Percentiles rank a stretch among this genome's conserved stretches.
phyloP scores from a whole-genome alignment of 1,140 invertebrate genomes.

The Lepidotrigona ventralis region DNA sequence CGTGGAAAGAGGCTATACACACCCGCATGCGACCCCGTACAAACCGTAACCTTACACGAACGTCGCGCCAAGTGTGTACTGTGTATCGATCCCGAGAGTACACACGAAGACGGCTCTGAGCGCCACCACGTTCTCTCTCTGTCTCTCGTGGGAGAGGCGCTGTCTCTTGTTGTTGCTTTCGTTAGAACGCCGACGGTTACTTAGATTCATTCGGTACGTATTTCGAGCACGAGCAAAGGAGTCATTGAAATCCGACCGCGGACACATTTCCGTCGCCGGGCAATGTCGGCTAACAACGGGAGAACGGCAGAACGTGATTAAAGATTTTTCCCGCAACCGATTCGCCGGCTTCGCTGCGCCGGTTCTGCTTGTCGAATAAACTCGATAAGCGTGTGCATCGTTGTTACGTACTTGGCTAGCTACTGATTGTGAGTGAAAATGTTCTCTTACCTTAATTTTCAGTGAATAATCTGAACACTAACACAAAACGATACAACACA shows the following conservation, averaged over 20 bases:
- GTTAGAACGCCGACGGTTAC: constrained; percentile 29
- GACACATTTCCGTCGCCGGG: not conserved
- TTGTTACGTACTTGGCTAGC: not conserved
- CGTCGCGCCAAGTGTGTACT: constrained; percentile 65
- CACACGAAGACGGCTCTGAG: constrained; percentile 63
- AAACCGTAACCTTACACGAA: constrained; percentile 58
- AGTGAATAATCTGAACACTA: constrained; percentile 69
- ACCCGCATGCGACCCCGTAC: constrained; percentile 36
- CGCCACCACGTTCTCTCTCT: constrained; percentile 69
- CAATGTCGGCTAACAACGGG: not conserved
- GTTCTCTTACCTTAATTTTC: constrained; percentile 72
- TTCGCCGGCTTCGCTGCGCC: not conserved
- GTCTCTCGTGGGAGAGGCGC: constrained; percentile 48
- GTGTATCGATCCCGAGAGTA: constrained; percentile 74
- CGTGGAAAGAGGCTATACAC: constrained; percentile 15
- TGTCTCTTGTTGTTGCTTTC: constrained; percentile 44
- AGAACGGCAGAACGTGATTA: not conserved
- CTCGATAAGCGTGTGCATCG: not conserved
- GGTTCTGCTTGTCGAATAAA: not conserved
- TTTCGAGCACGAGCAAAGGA: constrained; percentile 15
- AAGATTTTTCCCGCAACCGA: not conserved
- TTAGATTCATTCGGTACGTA: not conserved
- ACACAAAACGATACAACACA: constrained; percentile 64
- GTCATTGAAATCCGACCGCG: constrained; percentile 12
- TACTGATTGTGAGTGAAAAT: not conserved